Conservation (phyloP, 1,140 invertebrate species). For the Drosophila pseudoananassae region DNA sequence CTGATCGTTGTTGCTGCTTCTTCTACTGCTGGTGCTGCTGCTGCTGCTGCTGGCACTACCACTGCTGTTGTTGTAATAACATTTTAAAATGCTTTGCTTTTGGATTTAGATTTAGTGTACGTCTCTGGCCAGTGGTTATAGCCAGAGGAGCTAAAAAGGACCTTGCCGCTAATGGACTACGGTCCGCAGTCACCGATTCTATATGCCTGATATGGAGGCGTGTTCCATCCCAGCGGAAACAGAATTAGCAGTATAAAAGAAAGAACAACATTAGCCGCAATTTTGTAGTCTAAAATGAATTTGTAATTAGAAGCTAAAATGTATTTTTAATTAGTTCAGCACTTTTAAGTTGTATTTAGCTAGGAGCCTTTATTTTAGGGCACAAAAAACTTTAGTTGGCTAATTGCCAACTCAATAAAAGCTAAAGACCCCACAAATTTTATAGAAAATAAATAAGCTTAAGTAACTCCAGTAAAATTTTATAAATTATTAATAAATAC, state of each 20-base stretch:
- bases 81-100: constrained; percentile 78
- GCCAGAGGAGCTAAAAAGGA: constrained; percentile 31
- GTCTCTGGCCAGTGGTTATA: constrained; percentile 47
- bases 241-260: constrained; percentile 1
- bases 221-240: constrained; percentile 18
- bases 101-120: constrained; percentile 69
- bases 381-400: constrained; percentile 7
- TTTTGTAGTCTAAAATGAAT: constrained; percentile 74
- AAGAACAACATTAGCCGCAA: constrained; percentile 57
- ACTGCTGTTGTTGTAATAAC: constrained; percentile 75
- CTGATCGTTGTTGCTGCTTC: constrained; percentile 22
- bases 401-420: constrained; percentile 20
- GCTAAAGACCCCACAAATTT: background rate
- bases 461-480: constrained; percentile 3
- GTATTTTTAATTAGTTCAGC: constrained; percentile 76
- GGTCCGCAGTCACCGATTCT: constrained; percentile 22
- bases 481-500: background rate
- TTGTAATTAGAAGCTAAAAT: constrained; percentile 65
- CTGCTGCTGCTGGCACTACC: constrained; percentile 6
- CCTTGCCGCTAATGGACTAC: constrained; percentile 69
- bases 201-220: constrained; percentile 36
- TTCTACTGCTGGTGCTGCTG: constrained; percentile 3
- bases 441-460: background rate
- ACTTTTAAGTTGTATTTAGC: constrained; percentile 45
- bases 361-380: background rate